These are phyloP conservation scores for Sarcoramphus papa DNA, from an alignment of 2,797 vertebrate genomes.

Conservation along the genomic window DNA sequence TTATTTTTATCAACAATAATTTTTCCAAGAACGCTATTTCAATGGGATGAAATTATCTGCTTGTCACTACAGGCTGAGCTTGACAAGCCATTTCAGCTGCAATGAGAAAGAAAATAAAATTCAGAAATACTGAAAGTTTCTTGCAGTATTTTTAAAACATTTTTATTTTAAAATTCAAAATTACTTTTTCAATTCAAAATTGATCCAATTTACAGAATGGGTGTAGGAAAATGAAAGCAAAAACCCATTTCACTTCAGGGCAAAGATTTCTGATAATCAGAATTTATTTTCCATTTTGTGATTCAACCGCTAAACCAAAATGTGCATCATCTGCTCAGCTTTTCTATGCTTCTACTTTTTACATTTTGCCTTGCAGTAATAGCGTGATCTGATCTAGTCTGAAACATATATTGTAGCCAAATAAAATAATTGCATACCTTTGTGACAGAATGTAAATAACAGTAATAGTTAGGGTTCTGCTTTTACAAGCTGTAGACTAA, in stretches of 20 bases:
- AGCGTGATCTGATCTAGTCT: background rate
- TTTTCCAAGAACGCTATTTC: background rate
- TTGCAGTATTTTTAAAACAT: background rate
- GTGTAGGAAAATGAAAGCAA: background rate
- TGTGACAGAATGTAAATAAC: background rate
- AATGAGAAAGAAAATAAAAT: background rate
- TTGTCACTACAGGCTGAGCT: background rate
- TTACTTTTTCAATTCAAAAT: background rate
- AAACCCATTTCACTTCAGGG: background rate
- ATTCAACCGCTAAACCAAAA: background rate
- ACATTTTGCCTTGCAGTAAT: background rate
- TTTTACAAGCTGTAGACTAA: background rate
- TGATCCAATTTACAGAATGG: background rate
- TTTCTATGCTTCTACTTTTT: background rate
- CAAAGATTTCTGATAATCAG: background rate
- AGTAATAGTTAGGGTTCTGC: background rate
- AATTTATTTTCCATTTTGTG: background rate
- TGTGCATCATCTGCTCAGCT: background rate
- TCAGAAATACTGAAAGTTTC: background rate
- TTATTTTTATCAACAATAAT: background rate
- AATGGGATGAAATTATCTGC: background rate
- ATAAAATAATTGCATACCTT: background rate
- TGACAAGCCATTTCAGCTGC: background rate
- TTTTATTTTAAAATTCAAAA: background rate
- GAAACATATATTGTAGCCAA: background rate